Conservation (phyloP, 92 coral and sea anemone species). For the Paragorgia papillata region DNA sequence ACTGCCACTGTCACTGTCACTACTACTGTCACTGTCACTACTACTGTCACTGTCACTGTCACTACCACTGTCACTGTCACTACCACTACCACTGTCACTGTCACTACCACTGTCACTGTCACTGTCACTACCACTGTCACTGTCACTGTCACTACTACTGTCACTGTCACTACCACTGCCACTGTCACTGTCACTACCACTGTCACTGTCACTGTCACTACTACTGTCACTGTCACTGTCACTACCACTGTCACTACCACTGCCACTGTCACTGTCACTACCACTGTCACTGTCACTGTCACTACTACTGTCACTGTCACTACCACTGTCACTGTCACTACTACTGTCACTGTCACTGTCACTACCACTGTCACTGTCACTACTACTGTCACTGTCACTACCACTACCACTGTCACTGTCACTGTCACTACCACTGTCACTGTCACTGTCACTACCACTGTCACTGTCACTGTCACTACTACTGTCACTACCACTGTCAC, state of each 20-base stretch:
- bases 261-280: conserved; percentile 46
- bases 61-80: conserved; percentile 51
- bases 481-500: conserved; percentile 48
- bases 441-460: conserved; percentile 49
- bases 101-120: conserved; percentile 53
- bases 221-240: conserved; percentile 51
- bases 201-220: conserved; percentile 38
- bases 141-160: neutral
- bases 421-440: conserved; percentile 53
- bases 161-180: neutral
- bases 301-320: conserved; percentile 47
- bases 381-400: conserved; percentile 48
- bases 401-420: conserved; percentile 52
- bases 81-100: conserved; percentile 45
- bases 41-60: conserved; percentile 46
- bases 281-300: conserved; percentile 50
- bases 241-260: conserved; percentile 44
- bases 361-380: conserved; percentile 49
- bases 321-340: conserved; percentile 51
- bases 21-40: conserved; percentile 45
- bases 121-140: conserved; percentile 47
- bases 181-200: conserved; percentile 51
- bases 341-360: conserved; percentile 50
- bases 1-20: conserved; percentile 35
- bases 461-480: conserved; percentile 50